These are phyloP conservation scores for Sinonovacula constricta DNA, from an alignment of 1,140 invertebrate species.

Conservation along the genomic window DNA sequence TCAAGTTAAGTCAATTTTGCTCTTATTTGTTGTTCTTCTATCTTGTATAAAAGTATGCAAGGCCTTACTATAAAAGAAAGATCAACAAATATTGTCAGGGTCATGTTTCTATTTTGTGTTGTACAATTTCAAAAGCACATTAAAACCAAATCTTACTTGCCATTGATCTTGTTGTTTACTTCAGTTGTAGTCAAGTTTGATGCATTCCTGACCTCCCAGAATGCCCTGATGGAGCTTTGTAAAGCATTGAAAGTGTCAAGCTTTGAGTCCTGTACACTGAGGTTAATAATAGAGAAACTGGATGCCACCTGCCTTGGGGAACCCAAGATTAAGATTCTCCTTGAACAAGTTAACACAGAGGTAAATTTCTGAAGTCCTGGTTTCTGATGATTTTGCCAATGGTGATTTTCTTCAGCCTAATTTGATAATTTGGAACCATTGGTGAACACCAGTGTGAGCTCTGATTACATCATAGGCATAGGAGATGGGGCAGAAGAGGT, in stretches of 20 bases:
- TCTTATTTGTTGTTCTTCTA: no score
- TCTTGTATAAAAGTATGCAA: no score
- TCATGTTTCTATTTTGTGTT: no score
- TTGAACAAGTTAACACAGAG: constrained; percentile 68
- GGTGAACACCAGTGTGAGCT: no score
- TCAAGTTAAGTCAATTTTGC: no score
- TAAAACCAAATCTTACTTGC: neutral
- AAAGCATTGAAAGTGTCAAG: constrained; percentile 73
- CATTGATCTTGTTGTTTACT: no score
- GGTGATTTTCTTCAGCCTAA: neutral
- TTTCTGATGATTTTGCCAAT: neutral
- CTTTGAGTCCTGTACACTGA: constrained; percentile 63
- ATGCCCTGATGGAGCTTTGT: constrained; percentile 71
- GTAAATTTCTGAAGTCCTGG: constrained; percentile 43
- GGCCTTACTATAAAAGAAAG: no score
- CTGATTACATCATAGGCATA: no score
- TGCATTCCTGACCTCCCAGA: constrained; percentile 69
- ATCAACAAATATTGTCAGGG: no score
- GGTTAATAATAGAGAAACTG: constrained; percentile 67
- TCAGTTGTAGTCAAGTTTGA: constrained; percentile 71
- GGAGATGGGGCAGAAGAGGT: no score
- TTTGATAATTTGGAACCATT: no score
- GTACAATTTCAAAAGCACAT: neutral
- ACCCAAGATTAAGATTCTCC: constrained; percentile 63
- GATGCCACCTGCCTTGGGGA: constrained; percentile 73